Conservation (phyloP, 2,113 vertebrate species). For the Panthera uncia region DNA sequence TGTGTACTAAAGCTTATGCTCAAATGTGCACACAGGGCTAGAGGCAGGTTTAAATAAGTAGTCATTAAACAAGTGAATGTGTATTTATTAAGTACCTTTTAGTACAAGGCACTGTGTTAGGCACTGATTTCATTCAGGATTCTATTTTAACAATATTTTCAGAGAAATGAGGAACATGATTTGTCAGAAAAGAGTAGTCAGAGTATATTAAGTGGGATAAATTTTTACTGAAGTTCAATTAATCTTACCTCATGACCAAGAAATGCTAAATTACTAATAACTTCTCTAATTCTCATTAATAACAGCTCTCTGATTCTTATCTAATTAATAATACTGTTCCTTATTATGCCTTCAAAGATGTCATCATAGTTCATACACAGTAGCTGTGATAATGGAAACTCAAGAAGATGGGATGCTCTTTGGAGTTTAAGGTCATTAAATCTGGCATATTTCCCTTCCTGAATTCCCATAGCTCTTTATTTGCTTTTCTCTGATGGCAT, state of each 20-base stretch:
- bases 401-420: background rate
- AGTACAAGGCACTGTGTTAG: background rate
- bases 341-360: background rate
- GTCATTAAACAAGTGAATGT: background rate
- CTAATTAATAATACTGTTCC: background rate
- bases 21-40: background rate
- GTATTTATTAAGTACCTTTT: background rate
- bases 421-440: background rate
- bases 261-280: background rate
- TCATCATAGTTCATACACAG: background rate
- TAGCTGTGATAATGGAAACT: background rate
- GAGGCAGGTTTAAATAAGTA: background rate
- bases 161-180: background rate
- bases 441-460: background rate
- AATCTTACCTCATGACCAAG: background rate
- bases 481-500: background rate
- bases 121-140: background rate
- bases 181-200: background rate
- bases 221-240: constrained; percentile 2
- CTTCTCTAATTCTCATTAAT: background rate
- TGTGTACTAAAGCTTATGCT: background rate
- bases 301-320: background rate
- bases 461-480: background rate
- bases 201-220: background rate
- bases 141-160: background rate